Base-by-base conservation (phyloP, 2,113 vertebrate genomes). In the Nothobranchius furzeri region DNA sequence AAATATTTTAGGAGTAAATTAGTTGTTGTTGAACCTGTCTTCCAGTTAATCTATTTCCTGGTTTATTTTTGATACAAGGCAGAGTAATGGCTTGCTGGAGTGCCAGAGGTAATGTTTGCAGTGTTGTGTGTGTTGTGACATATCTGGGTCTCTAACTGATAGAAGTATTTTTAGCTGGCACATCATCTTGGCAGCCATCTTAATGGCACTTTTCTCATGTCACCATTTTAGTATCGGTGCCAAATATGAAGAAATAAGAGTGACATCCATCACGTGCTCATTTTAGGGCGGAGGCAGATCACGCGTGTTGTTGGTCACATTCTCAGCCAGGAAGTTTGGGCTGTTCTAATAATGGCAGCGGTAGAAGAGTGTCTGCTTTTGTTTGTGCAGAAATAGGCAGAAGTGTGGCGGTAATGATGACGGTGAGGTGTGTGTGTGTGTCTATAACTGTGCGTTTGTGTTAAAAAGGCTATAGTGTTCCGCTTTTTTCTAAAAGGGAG, bases 141-240 rank as follows among this genome's bases (percentile, higher is more conserved):
- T 79, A 79, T 89, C 76, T 85, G 60, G 85, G 78, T 70, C 78
- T 84, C 75, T 76, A 73, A 70, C 60, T 82, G 78, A 82, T 72
- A 37, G 62, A 56, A 77, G 68, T 88, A 87, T 87, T 88, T 89
- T 85, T 83, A 83, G 76, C 76, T 49, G 42, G 65, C 59, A 58
- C 81, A 68, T 60, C 76, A 82, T 79, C 74, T 78, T 83, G 83
- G 78, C 81, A 86, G 75, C 81, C 86, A 90, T 84, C 83, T 89
- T 90, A 81, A 80, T 82, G 73, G 17, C 70, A 59, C 72, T 76
- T 82, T 81, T 61, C 57, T 86, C 72, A 45, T 68, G 73, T 87
- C 86, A 87, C 79, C 78, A 76, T 88, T 70, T 88, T 79, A 57
- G 74, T 54, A 24, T 75, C 55, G 13, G 37, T 50, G 54, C 71